Evolutionary conservation across 2,797 vertebrate species (phyloP).

Genomic region (Agapornis canus): DNA sequence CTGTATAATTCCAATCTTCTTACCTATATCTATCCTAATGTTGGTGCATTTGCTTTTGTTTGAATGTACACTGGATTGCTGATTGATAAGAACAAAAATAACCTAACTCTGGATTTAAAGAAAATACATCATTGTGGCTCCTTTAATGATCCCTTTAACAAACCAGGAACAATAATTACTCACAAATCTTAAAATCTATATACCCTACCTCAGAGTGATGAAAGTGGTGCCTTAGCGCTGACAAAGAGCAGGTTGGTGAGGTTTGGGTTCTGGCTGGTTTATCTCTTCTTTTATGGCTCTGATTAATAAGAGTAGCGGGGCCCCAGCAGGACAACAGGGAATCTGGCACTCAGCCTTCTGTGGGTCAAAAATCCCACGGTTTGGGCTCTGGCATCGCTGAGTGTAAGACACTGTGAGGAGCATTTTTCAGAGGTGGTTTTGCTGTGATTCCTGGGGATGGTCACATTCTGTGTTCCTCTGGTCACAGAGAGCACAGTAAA

Average conservation of each 20-base stretch:
- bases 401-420: rapidly evolving
- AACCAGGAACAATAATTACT: neutral
- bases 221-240: neutral
- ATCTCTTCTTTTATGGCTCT: neutral
- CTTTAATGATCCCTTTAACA: neutral
- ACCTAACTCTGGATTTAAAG: neutral
- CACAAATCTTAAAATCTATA: neutral
- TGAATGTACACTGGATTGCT: neutral
- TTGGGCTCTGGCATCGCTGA: neutral
- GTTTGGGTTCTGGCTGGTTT: neutral
- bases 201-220: neutral
- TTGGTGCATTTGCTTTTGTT: neutral
- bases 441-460: neutral
- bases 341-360: neutral
- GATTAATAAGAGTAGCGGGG: neutral
- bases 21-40: neutral
- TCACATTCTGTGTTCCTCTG: neutral
- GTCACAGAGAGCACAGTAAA: neutral
- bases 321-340: neutral
- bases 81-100: neutral
- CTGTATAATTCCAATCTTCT: neutral
- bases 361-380: neutral
- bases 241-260: neutral
- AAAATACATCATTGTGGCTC: neutral
- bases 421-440: neutral